Evolutionary conservation across 2,888 invertebrate genomes (phyloP).

Genomic region (Macrophya alboannulata): DNA sequence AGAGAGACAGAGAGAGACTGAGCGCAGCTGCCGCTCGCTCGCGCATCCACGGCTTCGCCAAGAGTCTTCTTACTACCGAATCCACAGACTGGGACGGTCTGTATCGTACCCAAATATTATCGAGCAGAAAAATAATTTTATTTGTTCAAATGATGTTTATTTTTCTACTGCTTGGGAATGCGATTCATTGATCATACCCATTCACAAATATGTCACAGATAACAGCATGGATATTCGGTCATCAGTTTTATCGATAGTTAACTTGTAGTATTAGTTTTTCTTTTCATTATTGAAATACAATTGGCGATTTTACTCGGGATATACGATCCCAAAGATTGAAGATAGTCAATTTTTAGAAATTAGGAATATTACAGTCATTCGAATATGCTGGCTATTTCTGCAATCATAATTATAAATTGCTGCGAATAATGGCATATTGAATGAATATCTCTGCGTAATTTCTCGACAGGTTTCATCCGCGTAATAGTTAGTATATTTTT

Average conservation of each 20-base stretch:
- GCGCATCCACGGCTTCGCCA: constrained; percentile 86
- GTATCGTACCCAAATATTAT: constrained; percentile 68
- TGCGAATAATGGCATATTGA: background rate
- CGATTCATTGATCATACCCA: constrained; percentile 36
- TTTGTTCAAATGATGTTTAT: background rate
- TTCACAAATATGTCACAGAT: background rate
- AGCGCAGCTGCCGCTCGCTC: constrained; percentile 85
- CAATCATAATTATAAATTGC: background rate
- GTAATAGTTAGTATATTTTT: background rate
- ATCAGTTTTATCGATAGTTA: background rate
- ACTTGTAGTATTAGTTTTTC: background rate
- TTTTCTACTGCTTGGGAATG: constrained; percentile 46
- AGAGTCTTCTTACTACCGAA: constrained; percentile 81
- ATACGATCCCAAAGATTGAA: background rate
- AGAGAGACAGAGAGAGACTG: constrained; percentile 81
- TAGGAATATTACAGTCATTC: background rate
- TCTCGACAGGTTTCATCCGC: background rate
- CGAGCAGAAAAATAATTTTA: constrained; percentile 4
- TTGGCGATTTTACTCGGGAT: background rate
- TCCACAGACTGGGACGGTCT: constrained; percentile 79
- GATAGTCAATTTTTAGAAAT: background rate
- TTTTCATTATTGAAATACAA: background rate
- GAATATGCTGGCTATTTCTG: background rate
- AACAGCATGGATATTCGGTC: constrained; percentile 38
- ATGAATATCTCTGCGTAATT: background rate